Base-by-base conservation (phyloP, 2,113 vertebrate genomes). In the Galemys pyrenaicus region DNA sequence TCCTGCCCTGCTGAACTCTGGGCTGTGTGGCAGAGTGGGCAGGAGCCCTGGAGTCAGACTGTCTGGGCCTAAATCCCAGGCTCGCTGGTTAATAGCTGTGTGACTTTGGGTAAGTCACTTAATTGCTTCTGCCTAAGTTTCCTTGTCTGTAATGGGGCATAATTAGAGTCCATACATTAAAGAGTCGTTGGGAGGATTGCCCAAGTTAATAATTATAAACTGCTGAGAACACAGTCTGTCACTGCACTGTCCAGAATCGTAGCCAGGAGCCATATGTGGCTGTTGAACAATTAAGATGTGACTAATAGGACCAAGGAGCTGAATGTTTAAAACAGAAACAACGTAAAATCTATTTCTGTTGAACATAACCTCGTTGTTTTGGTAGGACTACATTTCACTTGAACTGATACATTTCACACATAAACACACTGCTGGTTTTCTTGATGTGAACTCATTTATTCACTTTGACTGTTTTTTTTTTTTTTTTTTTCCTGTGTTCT, bases 111-210 rank as follows among this genome's bases (percentile, higher is more conserved):
- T 70, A 70, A 70, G 12, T 80, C 41, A 20, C 37, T 41, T 89
- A 71, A 44, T 77, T 92, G 68, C 30, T 87, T 82, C 56, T 95
- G 68, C 56, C 28, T 68, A 46, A 54, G 9, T 58, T 83, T 89
- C 65, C 39, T 74, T 75, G 49, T 91, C 32, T 85, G 12, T 91
- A 68, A 89, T 56, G n/a, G 46, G 41, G n/a, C 35, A n/a, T 82
- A 58, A 91, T 91, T 71, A 15, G 71, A 91, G 12, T 41, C 70
- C 81, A n/a, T 73, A 56, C 11, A 39, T 71, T 32, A 56, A 88
- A 35, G 41, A 73, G 62, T 46, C 78, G 10, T 91, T 73, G 56
- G 64, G 73, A 85, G 62, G 75, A 60, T 77, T 87, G 32, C 17
- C 3, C 54, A 46, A 39, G 12, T 78, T 85, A 77, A 78, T 87